A percentile compares a stretch with the other conserved stretches of the same genome.
Conservation (phyloP, 2,113 vertebrate species). For the Cichladusa arquata region DNA sequence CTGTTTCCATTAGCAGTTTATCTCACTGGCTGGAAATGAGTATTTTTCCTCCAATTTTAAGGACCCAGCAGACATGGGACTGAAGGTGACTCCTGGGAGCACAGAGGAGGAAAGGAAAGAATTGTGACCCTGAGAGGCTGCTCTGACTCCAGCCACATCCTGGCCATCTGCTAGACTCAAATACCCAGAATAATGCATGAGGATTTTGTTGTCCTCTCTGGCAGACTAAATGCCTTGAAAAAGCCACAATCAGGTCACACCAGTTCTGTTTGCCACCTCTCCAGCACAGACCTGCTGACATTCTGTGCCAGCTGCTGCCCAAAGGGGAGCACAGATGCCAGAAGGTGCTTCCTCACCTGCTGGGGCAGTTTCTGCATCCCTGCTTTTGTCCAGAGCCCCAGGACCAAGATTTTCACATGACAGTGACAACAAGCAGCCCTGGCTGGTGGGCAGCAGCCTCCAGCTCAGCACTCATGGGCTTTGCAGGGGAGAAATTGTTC, state of each 20-base stretch:
- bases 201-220: not conserved
- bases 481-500: not conserved
- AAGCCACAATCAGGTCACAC: not conserved
- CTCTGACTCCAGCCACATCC: not conserved
- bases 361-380: not conserved
- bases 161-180: not conserved
- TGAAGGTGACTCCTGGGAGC: not conserved
- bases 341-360: not conserved
- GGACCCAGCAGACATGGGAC: not conserved
- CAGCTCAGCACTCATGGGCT: not conserved
- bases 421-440: not conserved
- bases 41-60: not conserved
- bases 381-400: not conserved
- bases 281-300: not conserved
- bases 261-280: not conserved
- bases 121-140: not conserved
- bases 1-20: not conserved
- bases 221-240: not conserved
- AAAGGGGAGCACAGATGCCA: not conserved
- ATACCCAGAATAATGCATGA: not conserved
- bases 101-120: not conserved
- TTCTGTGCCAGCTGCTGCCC: not conserved
- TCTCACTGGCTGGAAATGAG: not conserved
- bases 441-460: not conserved
- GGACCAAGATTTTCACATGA: not conserved